A percentile compares a stretch with the other conserved stretches of the same genome.
Evolutionary conservation across 2,797 vertebrate species (phyloP).

Genomic region (Anguilla obscura): DNA sequence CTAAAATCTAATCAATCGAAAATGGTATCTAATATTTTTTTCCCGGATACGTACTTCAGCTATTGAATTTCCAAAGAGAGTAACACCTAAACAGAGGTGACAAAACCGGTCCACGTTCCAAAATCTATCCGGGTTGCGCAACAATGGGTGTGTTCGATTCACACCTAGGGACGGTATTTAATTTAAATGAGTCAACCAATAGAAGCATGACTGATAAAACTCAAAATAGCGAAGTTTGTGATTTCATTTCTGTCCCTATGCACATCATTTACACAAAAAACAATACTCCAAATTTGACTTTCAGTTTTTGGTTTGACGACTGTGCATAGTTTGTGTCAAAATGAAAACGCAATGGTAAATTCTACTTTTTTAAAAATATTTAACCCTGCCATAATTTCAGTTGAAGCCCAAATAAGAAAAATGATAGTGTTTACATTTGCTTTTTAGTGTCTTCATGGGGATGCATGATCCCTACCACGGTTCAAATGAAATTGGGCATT

Average conservation of each 20-base stretch:
- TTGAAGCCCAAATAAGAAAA: too few species aligned
- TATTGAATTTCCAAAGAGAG: not conserved
- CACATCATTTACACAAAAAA: not conserved
- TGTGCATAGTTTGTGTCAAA: too few species aligned
- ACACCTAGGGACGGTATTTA: not conserved
- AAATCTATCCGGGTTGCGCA: not conserved
- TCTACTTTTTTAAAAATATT: too few species aligned
- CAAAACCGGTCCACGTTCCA: not conserved
- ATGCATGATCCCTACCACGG: too few species aligned
- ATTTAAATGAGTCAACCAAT: not conserved
- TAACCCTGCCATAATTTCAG: too few species aligned
- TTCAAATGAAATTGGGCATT: too few species aligned
- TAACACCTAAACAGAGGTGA: not conserved
- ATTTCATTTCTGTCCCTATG: not conserved
- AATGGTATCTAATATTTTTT: not conserved
- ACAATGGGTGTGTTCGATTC: not conserved
- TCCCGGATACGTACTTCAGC: not conserved
- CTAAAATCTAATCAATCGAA: too few species aligned
- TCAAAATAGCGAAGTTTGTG: not conserved
- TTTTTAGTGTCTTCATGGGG: too few species aligned
- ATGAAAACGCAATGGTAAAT: too few species aligned
- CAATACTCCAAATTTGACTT: not conserved
- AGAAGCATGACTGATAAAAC: not conserved
- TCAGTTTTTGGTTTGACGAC: too few species aligned
- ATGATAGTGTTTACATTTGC: too few species aligned